phyloP scores from a whole-genome alignment of 92 coral and sea anemone species.

The Paragorgia papillata region DNA sequence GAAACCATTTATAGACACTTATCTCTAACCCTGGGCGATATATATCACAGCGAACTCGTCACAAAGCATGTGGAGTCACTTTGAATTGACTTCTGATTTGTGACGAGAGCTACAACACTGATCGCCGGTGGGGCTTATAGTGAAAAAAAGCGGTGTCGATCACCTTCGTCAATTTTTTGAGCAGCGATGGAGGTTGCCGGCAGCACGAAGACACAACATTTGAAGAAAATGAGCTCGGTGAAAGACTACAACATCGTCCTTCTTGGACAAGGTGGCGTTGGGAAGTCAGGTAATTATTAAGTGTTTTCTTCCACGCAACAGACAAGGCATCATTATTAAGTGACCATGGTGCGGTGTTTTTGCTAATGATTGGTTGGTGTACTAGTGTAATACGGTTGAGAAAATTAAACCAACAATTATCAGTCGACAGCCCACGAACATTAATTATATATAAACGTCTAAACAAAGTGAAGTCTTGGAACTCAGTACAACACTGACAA shows the following conservation, averaged over 20 bases:
- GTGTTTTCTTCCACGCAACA: not conserved
- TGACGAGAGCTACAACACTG: no score
- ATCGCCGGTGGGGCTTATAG: no score
- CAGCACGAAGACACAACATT: slow-evolving; percentile 37
- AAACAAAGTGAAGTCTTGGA: no score
- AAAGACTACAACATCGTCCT: slow-evolving; percentile 75
- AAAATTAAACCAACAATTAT: not conserved
- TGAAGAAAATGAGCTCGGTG: slow-evolving; percentile 51
- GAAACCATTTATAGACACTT: not conserved
- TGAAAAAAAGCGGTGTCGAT: no score
- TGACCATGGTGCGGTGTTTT: not conserved
- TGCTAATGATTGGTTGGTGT: not conserved
- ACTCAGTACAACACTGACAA: no score
- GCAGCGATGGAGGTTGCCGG: slow-evolving; percentile 29
- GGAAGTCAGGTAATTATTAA: slow-evolving; percentile 86
- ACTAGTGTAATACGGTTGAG: not conserved
- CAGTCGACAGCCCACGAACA: not conserved
- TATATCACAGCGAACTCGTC: not conserved
- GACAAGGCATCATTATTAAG: not conserved
- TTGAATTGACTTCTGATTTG: no score
- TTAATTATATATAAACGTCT: no score
- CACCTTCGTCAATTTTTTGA: no score
- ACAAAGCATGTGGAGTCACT: not conserved
- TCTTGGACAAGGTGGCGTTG: slow-evolving; percentile 87
- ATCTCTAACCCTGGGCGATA: slow-evolving; percentile 17